A percentile compares a stretch with the other conserved stretches of the same genome.
Evolutionary conservation across 2,888 invertebrate species (phyloP).

Genomic region (Sthenelais limicola): DNA sequence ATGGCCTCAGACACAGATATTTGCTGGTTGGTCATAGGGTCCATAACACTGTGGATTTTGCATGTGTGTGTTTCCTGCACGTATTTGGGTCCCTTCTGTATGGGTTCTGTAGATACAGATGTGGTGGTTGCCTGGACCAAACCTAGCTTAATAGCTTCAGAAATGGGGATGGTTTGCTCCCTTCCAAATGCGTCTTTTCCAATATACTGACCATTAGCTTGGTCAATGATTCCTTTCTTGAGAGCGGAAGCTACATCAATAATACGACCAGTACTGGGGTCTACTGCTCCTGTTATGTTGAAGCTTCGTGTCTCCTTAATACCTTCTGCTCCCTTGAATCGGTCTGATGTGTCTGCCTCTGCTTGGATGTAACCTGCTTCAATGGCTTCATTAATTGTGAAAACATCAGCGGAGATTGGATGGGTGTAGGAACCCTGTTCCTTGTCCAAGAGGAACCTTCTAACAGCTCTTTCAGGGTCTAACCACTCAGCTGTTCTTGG

Average conservation of each 20-base stretch:
- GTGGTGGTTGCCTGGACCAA: slow-evolving; percentile 75
- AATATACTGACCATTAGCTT: slow-evolving; percentile 75
- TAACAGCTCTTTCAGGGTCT: slow-evolving; percentile 86
- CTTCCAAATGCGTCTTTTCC: slow-evolving; percentile 72
- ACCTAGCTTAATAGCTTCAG: slow-evolving; percentile 86
- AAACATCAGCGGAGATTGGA: slow-evolving; percentile 79
- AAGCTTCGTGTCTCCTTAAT: slow-evolving; percentile 73
- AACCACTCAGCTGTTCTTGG: slow-evolving; percentile 86
- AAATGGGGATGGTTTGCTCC: slow-evolving; percentile 83
- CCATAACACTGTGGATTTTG: slow-evolving; percentile 82
- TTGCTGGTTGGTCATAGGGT: slow-evolving; percentile 86
- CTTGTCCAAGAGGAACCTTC: slow-evolving; percentile 75
- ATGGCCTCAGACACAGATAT: slow-evolving; percentile 89
- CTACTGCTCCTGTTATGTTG: slow-evolving; percentile 84
- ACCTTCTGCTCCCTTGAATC: slow-evolving; percentile 79
- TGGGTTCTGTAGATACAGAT: slow-evolving; percentile 59
- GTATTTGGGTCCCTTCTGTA: slow-evolving; percentile 55
- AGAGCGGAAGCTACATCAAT: slow-evolving; percentile 80
- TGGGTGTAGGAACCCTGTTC: slow-evolving; percentile 49
- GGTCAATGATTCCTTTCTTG: slow-evolving; percentile 82
- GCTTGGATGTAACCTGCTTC: slow-evolving; percentile 55
- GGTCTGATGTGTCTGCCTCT: slow-evolving; percentile 79
- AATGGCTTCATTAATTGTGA: slow-evolving; percentile 59
- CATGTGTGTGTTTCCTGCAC: slow-evolving; percentile 80
- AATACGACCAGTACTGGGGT: slow-evolving; percentile 89